Evolutionary conservation across 1,140 invertebrate species (phyloP), one percentile per base, ranked within the genome.

Genomic region (Armadillidium nasatum): DNA sequence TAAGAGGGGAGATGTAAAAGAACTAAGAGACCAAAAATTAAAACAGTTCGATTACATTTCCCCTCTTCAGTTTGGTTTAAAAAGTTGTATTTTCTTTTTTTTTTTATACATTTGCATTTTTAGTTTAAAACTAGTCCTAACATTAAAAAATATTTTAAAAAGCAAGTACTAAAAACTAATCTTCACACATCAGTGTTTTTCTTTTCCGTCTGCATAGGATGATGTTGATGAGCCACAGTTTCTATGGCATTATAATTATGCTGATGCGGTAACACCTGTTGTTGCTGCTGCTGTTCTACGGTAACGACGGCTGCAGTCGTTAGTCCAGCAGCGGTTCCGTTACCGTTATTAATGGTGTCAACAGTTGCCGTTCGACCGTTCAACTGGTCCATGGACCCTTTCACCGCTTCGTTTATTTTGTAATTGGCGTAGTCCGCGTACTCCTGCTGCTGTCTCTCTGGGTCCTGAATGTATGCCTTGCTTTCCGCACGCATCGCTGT

Each of bases 391-490:
- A 68, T 75, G 50, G 73, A 75, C 15, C 54, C 73, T 45, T 75
- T 75, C 6, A 75, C 45, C 23, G 54, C 73, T 43, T 75, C 73
- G 43, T 75, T 75, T 60, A 23, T 75, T 43, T 75, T 60, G 15
- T 44, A 60, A 19, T 67, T 67, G 21, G 68, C 33, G 54, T 60
- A 68, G 73, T 75, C 54, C 10, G 54, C 46, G 46, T 60, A 73
- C 44, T 73, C 72, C 43, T 44, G 60, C 43, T 22, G 60, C 45
- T 75, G 60, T 4, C 54, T 67, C n/a, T 33, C 10, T 4, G 22
- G 73, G 60, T 75, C 73, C 66, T 75, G 73, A 44, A 75, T 75
- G 73, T 75, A 75, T n/a, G 60, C 73, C 43, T 75, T 75, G 66
- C 73, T 66, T 19, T 75, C 73, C n/a, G 19, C 50, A 21, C 60